phyloP scores from a whole-genome alignment of 1,140 invertebrate species.

The Drosophila varians region DNA sequence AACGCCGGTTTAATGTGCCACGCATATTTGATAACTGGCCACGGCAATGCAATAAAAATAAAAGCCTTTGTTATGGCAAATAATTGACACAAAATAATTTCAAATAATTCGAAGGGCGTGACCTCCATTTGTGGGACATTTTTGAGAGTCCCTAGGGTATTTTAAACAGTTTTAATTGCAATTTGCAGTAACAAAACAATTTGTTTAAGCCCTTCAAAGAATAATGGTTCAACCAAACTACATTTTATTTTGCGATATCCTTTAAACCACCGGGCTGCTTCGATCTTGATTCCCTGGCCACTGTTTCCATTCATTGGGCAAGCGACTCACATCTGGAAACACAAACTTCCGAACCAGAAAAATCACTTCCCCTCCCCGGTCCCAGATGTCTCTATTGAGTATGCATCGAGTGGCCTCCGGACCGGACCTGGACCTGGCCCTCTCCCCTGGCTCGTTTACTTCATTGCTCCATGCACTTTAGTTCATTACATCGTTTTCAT shows the following conservation, averaged over 20 bases:
- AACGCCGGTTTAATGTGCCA: conserved; percentile 57
- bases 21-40: conserved; percentile 30
- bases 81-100: conserved; percentile 35
- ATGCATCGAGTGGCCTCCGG: conserved; percentile 23
- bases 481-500: conserved; percentile 61
- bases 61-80: conserved; percentile 13
- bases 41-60: conserved; percentile 25
- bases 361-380: neutral
- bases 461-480: conserved; percentile 31
- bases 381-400: conserved; percentile 7
- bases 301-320: conserved; percentile 14
- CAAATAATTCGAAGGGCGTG: neutral
- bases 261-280: neutral
- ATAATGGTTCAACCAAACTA: neutral
- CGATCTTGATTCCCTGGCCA: neutral
- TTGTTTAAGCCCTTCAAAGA: no score
- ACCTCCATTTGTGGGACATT: neutral
- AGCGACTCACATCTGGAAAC: conserved; percentile 22
- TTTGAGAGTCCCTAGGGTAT: neutral
- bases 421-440: neutral
- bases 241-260: neutral
- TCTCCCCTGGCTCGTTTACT: neutral
- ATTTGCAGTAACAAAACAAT: neutral
- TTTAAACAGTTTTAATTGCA: conserved; percentile 19
- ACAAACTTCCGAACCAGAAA: conserved; percentile 8